Evolutionary conservation across 2,113 vertebrate genomes (phyloP), one percentile per base, ranked within the genome.

Genomic region (Microtus oregoni): DNA sequence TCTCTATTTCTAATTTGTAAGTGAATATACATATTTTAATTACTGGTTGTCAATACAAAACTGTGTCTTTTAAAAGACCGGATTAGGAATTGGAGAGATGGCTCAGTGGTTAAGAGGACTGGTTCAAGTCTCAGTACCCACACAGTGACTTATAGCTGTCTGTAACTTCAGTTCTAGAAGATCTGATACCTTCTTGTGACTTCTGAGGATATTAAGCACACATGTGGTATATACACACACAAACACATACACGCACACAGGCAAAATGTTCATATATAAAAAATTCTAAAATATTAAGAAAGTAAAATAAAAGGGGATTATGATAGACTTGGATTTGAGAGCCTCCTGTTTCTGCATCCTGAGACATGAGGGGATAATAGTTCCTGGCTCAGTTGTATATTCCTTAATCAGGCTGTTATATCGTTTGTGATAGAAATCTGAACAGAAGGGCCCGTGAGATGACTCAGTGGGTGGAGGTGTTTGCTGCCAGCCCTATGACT

Each of bases 21-120:
- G 68, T 85, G 67, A 75, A 50, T 58, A 70, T 82, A 82, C 75
- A 63, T 86, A 70, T 7, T 77, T 82, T 19, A 65, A 28, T 79
- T 63, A 44, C 50, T 94, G 52, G 65, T 35, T 97, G 41, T 92
- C 78, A 92, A 81, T 76, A 89, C 35, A 88, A 94, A 58, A 75
- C 8, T 68, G 10, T 86, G 10, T 68, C 41, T 86, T 86, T 68
- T 30, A 85, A 85, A 85, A 26, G 63, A 86, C 28, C 35, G 4
- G 38, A 47, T 67, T 47, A 86, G 35, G 26, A 41, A 28, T 28
- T 63, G 9, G 38, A 85, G 61, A 86, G 82, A 67, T 47, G 38
- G n/a, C 61, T 44, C 61, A 30, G 4, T 28, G 38, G 82, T 38
- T 61, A 85, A 85, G 61, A 44, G 24, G 13, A 32, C 58, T 65